Conservation (phyloP, 2,113 vertebrate genomes). For the Protobothrops mucrosquamatus region DNA sequence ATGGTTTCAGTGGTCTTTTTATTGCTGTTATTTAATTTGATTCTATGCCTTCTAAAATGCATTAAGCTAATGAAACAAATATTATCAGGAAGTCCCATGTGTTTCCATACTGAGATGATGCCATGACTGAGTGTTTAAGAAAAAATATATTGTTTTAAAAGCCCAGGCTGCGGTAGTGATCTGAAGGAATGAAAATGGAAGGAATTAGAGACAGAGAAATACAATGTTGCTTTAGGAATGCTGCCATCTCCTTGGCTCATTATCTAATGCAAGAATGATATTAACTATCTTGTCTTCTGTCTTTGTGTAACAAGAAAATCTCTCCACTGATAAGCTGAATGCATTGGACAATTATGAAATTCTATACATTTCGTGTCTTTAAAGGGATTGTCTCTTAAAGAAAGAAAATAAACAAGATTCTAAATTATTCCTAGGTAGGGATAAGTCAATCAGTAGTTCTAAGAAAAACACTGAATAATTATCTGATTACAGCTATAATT, state of each 20-base stretch:
- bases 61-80: constrained; percentile 30
- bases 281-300: neutral
- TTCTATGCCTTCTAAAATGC: constrained; percentile 25
- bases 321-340: neutral
- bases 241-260: neutral
- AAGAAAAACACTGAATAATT: constrained; percentile 50
- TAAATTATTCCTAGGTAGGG: constrained; percentile 14
- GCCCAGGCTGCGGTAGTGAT: neutral
- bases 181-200: neutral
- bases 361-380: neutral
- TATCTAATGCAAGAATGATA: constrained; percentile 1
- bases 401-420: constrained; percentile 34
- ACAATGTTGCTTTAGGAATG: constrained; percentile 19
- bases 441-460: constrained; percentile 11
- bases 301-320: neutral
- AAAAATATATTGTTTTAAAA: neutral
- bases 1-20: neutral
- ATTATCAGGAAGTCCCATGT: neutral
- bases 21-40: constrained; percentile 19
- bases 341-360: neutral
- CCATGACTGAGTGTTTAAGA: neutral
- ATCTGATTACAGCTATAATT: constrained; percentile 28
- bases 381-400: constrained; percentile 14
- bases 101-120: constrained; percentile 16
- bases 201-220: neutral